Evolutionary conservation across 2,888 invertebrate species (phyloP).

Genomic region (Auanema sp.): DNA sequence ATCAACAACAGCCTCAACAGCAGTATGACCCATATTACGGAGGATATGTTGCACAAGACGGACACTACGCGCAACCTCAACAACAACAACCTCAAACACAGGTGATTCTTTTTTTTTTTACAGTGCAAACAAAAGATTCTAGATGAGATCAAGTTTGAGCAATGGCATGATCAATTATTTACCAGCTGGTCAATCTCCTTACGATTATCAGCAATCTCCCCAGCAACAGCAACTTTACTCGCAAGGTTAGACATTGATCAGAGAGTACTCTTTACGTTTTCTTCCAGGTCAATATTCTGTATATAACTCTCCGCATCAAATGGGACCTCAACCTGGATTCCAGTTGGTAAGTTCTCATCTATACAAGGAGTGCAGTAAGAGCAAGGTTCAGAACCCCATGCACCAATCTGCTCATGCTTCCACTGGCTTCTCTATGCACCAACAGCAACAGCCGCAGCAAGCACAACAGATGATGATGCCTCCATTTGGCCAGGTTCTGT

Average conservation of each 20-base stretch:
- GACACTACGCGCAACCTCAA: constrained; percentile 20
- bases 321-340: neutral
- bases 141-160: constrained; percentile 44
- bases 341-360: neutral
- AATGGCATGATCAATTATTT: constrained; percentile 50
- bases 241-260: neutral
- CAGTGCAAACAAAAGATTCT: constrained; percentile 4
- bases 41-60: constrained; percentile 20
- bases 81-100: constrained; percentile 18
- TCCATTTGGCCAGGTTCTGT: constrained; percentile 12
- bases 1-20: neutral
- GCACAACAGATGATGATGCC: constrained; percentile 16
- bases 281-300: no score
- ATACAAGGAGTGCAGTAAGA: neutral
- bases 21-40: neutral
- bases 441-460: constrained; percentile 22
- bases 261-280: neutral
- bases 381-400: constrained; percentile 16
- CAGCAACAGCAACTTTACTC: neutral
- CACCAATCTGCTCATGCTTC: constrained; percentile 36
- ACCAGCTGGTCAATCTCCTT: constrained; percentile 19
- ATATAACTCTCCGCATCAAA: neutral
- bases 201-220: constrained; percentile 12
- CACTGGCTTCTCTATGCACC: constrained; percentile 20
- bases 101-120: no score